A percentile compares a stretch with the other conserved stretches of the same genome.
These are phyloP conservation scores for Mercenaria mercenaria DNA, from an alignment of 1,140 invertebrate species.

Conservation along the genomic window DNA sequence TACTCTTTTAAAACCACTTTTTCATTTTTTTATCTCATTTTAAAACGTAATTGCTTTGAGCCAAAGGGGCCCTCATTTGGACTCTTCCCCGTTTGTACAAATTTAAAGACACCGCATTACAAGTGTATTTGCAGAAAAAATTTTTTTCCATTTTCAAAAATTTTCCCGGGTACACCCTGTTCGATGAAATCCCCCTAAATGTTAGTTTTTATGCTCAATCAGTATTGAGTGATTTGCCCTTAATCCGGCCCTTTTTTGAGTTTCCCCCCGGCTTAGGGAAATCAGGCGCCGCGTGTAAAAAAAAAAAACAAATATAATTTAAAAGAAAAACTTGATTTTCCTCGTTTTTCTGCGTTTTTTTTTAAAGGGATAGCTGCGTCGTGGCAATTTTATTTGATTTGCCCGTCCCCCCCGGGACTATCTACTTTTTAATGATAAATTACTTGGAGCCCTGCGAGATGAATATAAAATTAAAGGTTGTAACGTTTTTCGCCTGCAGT, in stretches of 20 bases:
- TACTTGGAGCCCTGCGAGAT: slow-evolving; percentile 19
- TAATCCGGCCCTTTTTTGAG: slow-evolving; percentile 3
- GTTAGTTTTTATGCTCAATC: background rate
- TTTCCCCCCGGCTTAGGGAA: slow-evolving; percentile 22
- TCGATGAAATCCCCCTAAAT: background rate
- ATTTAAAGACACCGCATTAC: slow-evolving; percentile 62
- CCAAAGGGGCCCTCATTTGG: too few relatives aligned
- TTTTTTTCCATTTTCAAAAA: background rate
- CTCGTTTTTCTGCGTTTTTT: background rate
- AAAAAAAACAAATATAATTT: slow-evolving; percentile 50
- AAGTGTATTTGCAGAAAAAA: slow-evolving; percentile 9
- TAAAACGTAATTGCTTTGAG: too few relatives aligned
- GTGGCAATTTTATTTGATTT: slow-evolving; percentile 20
- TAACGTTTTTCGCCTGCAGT: background rate
- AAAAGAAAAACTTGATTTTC: slow-evolving; percentile 8
- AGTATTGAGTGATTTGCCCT: background rate
- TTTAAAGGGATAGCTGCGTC: background rate
- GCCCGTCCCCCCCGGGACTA: background rate
- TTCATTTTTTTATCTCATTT: too few relatives aligned
- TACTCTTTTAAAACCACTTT: too few relatives aligned
- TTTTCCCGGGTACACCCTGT: background rate
- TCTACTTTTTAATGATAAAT: slow-evolving; percentile 56
- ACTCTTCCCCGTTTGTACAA: too few relatives aligned
- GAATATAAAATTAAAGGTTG: slow-evolving; percentile 42
- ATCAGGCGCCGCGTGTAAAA: slow-evolving; percentile 11